Percentiles rank a stretch among this genome's conserved stretches.
Conservation (phyloP, 2,888 invertebrate species). For the Campoplex nolae region DNA sequence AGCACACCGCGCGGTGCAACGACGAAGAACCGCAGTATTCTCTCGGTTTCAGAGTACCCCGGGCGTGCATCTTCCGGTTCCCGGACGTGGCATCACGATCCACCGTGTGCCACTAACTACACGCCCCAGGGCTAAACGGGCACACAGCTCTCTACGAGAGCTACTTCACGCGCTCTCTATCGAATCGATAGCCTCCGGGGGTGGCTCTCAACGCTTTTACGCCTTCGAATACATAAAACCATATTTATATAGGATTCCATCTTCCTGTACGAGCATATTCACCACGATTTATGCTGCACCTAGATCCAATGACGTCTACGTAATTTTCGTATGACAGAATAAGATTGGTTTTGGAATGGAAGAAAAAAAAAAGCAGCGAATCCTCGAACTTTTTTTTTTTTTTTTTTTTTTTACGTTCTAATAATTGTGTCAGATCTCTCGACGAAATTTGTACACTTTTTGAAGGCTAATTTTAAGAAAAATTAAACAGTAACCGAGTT, state of each 20-base stretch:
- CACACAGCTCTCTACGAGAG: conserved; percentile 42
- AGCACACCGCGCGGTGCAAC: conserved; percentile 29
- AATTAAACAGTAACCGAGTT: not conserved
- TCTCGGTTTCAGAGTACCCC: conserved; percentile 15
- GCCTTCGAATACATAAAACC: conserved; percentile 35
- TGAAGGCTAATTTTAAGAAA: not conserved
- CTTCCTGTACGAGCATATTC: not conserved
- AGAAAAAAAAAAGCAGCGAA: not conserved
- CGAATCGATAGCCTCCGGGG: conserved; percentile 61
- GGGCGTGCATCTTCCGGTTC: conserved; percentile 63
- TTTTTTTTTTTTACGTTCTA: not conserved
- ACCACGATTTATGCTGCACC: not conserved
- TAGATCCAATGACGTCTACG: conserved; percentile 14
- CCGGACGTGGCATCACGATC: conserved; percentile 61
- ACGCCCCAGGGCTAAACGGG: conserved; percentile 46
- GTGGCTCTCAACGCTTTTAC: conserved; percentile 33
- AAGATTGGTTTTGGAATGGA: not conserved
- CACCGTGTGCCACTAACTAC: conserved; percentile 49
- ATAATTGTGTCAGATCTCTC: not conserved
- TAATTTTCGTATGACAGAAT: conserved; percentile 13
- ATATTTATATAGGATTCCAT: conserved; percentile 13
- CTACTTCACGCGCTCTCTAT: conserved; percentile 56
- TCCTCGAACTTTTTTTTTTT: not conserved
- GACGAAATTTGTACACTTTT: not conserved
- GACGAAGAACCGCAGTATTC: conserved; percentile 24